Evolutionary conservation across 1,140 invertebrate genomes (phyloP).

Genomic region (Nymphalis io): DNA sequence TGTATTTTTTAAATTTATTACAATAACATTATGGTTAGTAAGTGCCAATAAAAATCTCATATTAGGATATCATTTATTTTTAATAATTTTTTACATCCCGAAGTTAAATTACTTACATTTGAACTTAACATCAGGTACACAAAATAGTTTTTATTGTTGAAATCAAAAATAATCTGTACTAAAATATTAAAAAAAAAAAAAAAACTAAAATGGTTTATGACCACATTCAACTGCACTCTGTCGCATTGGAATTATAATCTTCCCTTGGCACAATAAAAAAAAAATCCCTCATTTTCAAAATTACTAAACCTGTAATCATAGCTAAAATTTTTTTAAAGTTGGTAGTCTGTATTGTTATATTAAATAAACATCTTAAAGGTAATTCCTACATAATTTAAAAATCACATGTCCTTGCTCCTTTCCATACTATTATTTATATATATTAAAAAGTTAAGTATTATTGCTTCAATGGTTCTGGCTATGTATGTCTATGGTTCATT

Average conservation of each 20-base stretch:
- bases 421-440: background rate
- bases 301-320: no score
- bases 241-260: no score
- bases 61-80: conserved; percentile 7
- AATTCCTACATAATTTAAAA: background rate
- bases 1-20: background rate
- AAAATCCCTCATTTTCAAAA: no score
- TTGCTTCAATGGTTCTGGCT: background rate
- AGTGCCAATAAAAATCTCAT: background rate
- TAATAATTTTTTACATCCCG: conserved; percentile 5
- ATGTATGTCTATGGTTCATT: background rate
- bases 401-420: background rate
- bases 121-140: conserved; percentile 27
- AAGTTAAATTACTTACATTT: conserved; percentile 20
- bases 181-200: background rate
- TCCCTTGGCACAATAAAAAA: no score
- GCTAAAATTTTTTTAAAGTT: no score
- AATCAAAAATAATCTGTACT: background rate
- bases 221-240: background rate
- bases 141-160: background rate
- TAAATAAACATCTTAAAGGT: no score
- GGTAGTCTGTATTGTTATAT: no score
- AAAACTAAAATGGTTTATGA: background rate
- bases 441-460: background rate
- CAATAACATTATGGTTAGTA: background rate